Evolutionary conservation across 2,797 vertebrate species (phyloP), one percentile per base, ranked within the genome.

Genomic region (Liparis tanakae): DNA sequence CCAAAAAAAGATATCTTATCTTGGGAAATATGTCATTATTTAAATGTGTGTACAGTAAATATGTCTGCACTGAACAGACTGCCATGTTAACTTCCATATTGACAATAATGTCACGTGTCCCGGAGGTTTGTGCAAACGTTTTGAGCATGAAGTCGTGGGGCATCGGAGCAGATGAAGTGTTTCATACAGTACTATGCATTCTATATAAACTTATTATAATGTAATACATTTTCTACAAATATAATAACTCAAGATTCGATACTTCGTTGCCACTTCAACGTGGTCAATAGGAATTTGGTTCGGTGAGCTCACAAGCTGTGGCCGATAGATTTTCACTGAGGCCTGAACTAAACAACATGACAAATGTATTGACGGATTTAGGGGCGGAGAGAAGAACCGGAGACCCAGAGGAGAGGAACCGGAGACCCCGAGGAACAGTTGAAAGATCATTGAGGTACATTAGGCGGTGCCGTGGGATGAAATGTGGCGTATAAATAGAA

Each of bases 401-500:
- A 54, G 25, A 30, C 25, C 25, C 25, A 30, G 25, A 4, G 25
- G n/a, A n/a, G n/a, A n/a, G 12, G 8, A 17, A 30, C 8, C 15
- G 7, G 46, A 57, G 10, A 39, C 33, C 36, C 12, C 13, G 39
- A 41, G 34, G 36, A 44, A n/a, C 55, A 50, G 54, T 58, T 20
- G 4, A 17, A 67, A 61, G 14, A 44, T 69, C 14, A 17, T 33
- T 44, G 25, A 43, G 55, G 14, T 34, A 34, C 46, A 64, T 74
- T 53, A 60, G 62, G 30, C 54, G 50, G 25, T 30, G 63, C 70
- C 30, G 20, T 50, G 69, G 33, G 61, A 56, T 78, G 50, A 76
- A 65, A 72, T 79, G 65, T 51, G 56, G 41, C 9, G 17, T 41
- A 15, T 58, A 51, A 76, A 76, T 74, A 46, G 67, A 70, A 66